These are phyloP conservation scores for Pelobates fuscus DNA, from an alignment of 2,113 vertebrate species.

Conservation along the genomic window DNA sequence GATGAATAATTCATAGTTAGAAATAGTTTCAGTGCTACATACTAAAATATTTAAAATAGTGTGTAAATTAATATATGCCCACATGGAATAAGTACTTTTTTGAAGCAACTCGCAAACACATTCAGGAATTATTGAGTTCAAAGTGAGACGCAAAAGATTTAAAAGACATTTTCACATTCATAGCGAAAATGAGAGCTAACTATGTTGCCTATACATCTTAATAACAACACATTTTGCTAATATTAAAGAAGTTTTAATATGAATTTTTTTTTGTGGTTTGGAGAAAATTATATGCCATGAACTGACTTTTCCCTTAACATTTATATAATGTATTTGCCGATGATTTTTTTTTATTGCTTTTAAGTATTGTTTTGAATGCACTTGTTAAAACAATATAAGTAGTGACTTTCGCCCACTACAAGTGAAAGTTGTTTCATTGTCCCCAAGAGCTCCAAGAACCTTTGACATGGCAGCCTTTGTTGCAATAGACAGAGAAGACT, in stretches of 20 bases:
- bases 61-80: slow-evolving; percentile 51
- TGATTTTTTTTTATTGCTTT: no score
- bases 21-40: slow-evolving; percentile 53
- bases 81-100: slow-evolving; percentile 49
- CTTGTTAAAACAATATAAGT: not conserved
- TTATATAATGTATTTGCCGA: no score
- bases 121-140: slow-evolving; percentile 49
- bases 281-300: no score
- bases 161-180: no score
- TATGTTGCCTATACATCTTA: no score
- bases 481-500: slow-evolving; percentile 53
- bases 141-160: slow-evolving; percentile 29
- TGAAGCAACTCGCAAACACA: slow-evolving; percentile 45
- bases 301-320: no score
- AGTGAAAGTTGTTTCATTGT: slow-evolving; percentile 46
- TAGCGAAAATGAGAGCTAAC: no score
- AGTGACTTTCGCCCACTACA: not conserved
- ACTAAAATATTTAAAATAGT: slow-evolving; percentile 53
- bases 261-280: no score
- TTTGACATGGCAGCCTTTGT: slow-evolving; percentile 54
- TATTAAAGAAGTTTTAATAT: no score
- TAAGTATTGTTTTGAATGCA: no score
- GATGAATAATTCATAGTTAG: slow-evolving; percentile 63
- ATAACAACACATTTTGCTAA: no score
- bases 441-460: slow-evolving; percentile 46